Evolutionary conservation across 2,797 vertebrate species (phyloP), one percentile per base, ranked within the genome.

Genomic region (Nannoperca australis): DNA sequence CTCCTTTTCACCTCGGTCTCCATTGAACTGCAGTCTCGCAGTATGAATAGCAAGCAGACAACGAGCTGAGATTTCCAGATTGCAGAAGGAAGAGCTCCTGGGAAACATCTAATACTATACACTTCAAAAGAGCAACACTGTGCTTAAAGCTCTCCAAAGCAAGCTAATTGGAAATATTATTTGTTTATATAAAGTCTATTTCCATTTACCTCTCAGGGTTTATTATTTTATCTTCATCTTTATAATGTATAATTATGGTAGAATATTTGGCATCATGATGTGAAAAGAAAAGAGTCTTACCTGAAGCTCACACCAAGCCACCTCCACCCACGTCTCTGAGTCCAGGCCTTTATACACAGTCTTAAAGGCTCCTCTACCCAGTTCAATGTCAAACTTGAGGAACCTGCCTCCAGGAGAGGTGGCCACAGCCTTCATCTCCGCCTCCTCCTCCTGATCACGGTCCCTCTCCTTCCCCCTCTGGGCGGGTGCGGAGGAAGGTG

Each of bases 261-360:
- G 2, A 69, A 67, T 54, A 49, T 62, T 49, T 51, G 10, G 13
- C 70, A 45, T 54, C 9, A 36, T 32, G 11, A 18, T 60, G 20
- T 58, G 27, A 78, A 78, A 47, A 64, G 3, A 17, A 12, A 58
- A 45, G 9, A 51, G 38, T 91, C 95, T 92, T 84, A 98, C 97
- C 97, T 98, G 97, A 60, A 99, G 94, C 89, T 98, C 97, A 79
- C 97, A 98, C 97, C 97, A 99, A 70, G 97, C 97, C 88, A 99
- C 97, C 87, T 98, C 97, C 85, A 98, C 97, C 97, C 97, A 98
- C 0, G 97, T 98, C 82, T 98, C 97, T 0, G 97, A 97, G 92
- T 99, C 97, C 79, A 99, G 93, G 76, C 97, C 97, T 92, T 99
- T 99, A 90, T 97, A 99, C 12, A 99, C 97, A 0, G 96, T 98